Percentiles rank a stretch among this genome's conserved stretches.
These are phyloP conservation scores for Cossypha heuglini DNA, from an alignment of 2,797 vertebrate species.

Conservation along the genomic window DNA sequence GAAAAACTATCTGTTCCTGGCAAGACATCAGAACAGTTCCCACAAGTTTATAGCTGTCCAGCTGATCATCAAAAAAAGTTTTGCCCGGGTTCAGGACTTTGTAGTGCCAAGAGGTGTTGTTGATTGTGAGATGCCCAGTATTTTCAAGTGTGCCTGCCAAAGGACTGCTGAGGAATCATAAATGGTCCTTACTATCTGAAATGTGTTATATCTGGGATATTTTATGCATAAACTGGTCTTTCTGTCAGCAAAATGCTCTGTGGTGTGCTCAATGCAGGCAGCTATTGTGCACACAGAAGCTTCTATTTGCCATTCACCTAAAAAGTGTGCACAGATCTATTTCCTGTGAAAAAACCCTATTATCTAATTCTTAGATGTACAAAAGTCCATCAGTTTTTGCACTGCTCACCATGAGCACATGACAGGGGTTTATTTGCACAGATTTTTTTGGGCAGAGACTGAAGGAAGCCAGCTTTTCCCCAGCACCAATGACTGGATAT, in stretches of 20 bases:
- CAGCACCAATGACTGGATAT: not conserved
- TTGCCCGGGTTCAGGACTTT: not conserved
- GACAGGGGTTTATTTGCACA: not conserved
- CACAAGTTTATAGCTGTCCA: constrained; percentile 44
- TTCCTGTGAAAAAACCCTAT: not conserved
- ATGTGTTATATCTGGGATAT: not conserved
- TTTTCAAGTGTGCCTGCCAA: constrained; percentile 21
- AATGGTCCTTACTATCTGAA: not conserved
- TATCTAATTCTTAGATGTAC: not conserved
- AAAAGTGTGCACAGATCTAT: not conserved
- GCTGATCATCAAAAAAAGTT: constrained; percentile 30
- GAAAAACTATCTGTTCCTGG: constrained; percentile 61
- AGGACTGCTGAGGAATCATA: not conserved
- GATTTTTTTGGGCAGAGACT: not conserved
- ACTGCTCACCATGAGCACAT: not conserved
- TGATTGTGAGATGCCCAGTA: not conserved
- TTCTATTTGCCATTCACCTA: not conserved
- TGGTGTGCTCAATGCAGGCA: not conserved
- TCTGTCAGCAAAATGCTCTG: not conserved
- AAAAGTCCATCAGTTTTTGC: not conserved
- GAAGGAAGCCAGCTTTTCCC: not conserved
- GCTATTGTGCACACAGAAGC: not conserved
- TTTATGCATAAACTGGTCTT: not conserved
- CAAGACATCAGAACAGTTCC: constrained; percentile 47
- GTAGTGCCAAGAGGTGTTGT: constrained; percentile 19